Conservation (phyloP, 1,140 invertebrate genomes). For the Aradophagus sp. region DNA sequence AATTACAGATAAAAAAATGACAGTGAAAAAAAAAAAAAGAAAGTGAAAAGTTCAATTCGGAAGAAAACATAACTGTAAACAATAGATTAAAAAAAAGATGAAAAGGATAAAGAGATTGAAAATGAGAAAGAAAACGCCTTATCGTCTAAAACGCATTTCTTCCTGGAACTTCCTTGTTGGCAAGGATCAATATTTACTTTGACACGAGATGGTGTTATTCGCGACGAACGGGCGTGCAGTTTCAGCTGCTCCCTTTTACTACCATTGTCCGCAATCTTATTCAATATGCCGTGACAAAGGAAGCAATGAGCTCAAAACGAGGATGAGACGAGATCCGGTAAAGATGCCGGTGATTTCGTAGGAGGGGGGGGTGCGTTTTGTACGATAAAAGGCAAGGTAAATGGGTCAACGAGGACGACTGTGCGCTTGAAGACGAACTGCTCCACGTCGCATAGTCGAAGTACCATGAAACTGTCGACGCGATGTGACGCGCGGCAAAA, state of each 20-base stretch:
- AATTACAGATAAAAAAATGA: conserved; percentile 61
- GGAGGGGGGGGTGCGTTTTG: conserved; percentile 49
- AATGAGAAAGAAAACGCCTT: conserved; percentile 6
- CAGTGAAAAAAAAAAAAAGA: conserved; percentile 60
- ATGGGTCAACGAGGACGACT: conserved; percentile 48
- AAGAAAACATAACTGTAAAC: no score
- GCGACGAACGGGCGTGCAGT: conserved; percentile 9
- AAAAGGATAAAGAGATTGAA: conserved; percentile 2
- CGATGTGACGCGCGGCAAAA: not conserved
- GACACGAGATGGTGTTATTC: not conserved
- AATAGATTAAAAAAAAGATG: conserved; percentile 48
- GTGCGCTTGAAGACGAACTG: conserved; percentile 19
- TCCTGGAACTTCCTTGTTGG: conserved; percentile 5
- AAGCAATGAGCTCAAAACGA: conserved; percentile 33
- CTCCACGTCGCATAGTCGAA: not conserved
- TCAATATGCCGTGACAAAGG: conserved; percentile 38
- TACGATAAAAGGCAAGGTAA: conserved; percentile 36
- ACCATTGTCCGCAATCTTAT: conserved; percentile 36
- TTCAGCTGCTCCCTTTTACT: conserved; percentile 10
- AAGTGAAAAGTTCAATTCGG: conserved; percentile 4
- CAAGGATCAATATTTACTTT: conserved; percentile 15
- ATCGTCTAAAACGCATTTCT: conserved; percentile 47
- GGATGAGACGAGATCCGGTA: conserved; percentile 15
- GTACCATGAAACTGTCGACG: not conserved
- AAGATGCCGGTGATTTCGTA: conserved; percentile 18